Evolutionary conservation across 1,140 invertebrate species (phyloP).

Genomic region (Solenopsis fugax): DNA sequence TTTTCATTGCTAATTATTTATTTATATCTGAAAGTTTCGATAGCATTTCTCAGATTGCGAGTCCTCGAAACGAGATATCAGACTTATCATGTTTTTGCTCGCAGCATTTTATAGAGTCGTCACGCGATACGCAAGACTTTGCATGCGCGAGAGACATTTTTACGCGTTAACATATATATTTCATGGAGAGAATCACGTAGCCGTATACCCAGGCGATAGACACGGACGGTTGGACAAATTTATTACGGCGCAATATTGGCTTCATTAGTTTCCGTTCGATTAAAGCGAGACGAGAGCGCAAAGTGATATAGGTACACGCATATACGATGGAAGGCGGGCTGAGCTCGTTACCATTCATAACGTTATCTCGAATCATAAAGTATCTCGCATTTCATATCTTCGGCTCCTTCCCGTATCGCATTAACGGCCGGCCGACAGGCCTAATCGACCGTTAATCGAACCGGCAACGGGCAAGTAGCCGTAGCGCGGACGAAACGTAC

Average conservation of each 20-base stretch:
- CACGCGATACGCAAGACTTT: slow-evolving; percentile 31
- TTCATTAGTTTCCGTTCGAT: slow-evolving; percentile 77
- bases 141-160: slow-evolving; percentile 42
- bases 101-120: neutral
- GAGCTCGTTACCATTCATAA: slow-evolving; percentile 78
- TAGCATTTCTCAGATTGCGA: neutral
- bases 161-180: slow-evolving; percentile 40
- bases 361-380: slow-evolving; percentile 78
- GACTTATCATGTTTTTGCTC: slow-evolving; percentile 2
- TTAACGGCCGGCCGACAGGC: slow-evolving; percentile 76
- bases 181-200: slow-evolving; percentile 16
- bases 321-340: slow-evolving; percentile 58
- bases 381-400: slow-evolving; percentile 78
- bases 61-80: slow-evolving; percentile 14
- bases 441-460: slow-evolving; percentile 79
- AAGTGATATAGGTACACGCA: slow-evolving; percentile 64
- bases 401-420: slow-evolving; percentile 73
- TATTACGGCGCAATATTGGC: slow-evolving; percentile 71
- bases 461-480: slow-evolving; percentile 72
- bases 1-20: neutral
- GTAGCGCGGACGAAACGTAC: slow-evolving; percentile 70
- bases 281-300: slow-evolving; percentile 66
- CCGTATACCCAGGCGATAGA: slow-evolving; percentile 42
- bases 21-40: slow-evolving; percentile 2
- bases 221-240: slow-evolving; percentile 64